Evolutionary conservation across 2,113 vertebrate species (phyloP).

Genomic region (Nothoprocta pentlandii): DNA sequence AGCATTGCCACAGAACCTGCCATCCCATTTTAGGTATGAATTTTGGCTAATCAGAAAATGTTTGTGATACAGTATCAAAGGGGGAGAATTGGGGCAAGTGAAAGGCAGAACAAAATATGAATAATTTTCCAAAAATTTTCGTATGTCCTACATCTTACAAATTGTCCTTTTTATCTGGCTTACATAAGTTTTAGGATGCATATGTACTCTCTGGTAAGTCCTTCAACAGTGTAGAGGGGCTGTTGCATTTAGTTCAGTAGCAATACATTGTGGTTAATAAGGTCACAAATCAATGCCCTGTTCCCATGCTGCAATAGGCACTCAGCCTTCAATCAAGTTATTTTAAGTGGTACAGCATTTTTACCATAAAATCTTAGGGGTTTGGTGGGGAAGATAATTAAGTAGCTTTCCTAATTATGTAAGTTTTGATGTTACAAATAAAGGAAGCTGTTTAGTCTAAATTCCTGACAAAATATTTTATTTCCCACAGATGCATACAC

Average conservation of each 20-base stretch:
- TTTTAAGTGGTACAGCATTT: neutral
- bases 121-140: neutral
- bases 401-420: neutral
- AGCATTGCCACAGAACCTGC: neutral
- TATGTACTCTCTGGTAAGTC: neutral
- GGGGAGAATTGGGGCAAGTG: neutral
- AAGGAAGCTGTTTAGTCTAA: neutral
- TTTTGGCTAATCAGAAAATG: neutral
- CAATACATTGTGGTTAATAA: neutral
- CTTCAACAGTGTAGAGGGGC: neutral
- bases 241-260: neutral
- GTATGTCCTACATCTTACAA: neutral
- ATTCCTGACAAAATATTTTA: neutral
- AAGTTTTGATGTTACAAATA: neutral
- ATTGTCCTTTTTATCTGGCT: neutral
- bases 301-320: neutral
- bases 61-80: neutral
- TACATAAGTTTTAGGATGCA: neutral
- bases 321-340: neutral
- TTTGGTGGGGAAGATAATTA: neutral
- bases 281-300: neutral
- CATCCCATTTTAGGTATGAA: neutral
- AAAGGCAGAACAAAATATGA: neutral
- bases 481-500: constrained; percentile 92
- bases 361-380: neutral